These are phyloP conservation scores for Haemorhous mexicanus DNA, from an alignment of 2,113 vertebrate species.

Conservation along the genomic window DNA sequence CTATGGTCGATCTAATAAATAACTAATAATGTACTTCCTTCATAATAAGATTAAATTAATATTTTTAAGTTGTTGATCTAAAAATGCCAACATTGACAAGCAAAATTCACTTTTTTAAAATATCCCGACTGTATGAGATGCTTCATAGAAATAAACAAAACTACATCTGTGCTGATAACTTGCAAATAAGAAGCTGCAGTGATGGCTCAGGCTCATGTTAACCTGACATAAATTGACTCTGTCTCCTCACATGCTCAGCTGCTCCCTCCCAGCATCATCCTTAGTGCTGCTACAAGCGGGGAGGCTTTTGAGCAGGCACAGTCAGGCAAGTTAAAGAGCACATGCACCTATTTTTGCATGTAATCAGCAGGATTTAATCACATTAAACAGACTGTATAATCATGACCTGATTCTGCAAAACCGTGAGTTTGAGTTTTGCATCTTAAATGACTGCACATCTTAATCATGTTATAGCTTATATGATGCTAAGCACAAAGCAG, in stretches of 20 bases:
- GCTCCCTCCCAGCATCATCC: neutral
- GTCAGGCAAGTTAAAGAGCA: neutral
- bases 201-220: accelerated
- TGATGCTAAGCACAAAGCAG: neutral
- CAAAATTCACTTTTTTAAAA: neutral
- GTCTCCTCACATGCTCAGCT: neutral
- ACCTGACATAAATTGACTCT: neutral
- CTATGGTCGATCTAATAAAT: neutral
- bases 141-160: neutral
- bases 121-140: neutral
- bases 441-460: neutral
- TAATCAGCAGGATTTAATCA: slow-evolving; percentile 37
- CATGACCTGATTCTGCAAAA: slow-evolving; percentile 38
- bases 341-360: neutral
- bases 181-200: neutral
- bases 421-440: neutral
- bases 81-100: neutral
- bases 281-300: neutral
- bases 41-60: neutral
- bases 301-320: neutral
- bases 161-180: neutral
- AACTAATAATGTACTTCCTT: neutral
- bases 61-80: neutral
- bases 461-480: neutral
- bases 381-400: slow-evolving; percentile 9